Percentiles rank a stretch among this genome's conserved stretches.
phyloP scores from a whole-genome alignment of 2,797 vertebrate species.

The Leuciscus waleckii region DNA sequence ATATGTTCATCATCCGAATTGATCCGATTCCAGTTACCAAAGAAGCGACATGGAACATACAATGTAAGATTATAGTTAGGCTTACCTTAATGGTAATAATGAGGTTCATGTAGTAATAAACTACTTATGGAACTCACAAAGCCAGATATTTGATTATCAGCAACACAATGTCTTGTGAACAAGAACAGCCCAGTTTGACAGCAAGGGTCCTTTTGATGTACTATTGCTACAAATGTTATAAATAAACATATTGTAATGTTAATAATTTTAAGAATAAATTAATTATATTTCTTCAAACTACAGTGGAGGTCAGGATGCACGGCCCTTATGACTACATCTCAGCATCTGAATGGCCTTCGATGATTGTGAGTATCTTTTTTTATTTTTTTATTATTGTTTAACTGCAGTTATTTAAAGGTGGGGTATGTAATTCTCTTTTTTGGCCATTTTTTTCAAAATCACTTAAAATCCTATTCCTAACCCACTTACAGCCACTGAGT shows the following conservation, averaged over 20 bases:
- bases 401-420: background rate
- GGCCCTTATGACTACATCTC: constrained; percentile 79
- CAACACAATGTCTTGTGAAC: background rate
- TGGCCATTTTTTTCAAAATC: too few relatives aligned
- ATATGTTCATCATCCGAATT: constrained; percentile 78
- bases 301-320: constrained; percentile 78
- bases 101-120: background rate
- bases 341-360: constrained; percentile 82
- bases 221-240: background rate
- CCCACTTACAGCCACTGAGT: too few relatives aligned
- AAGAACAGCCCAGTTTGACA: background rate
- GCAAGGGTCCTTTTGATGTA: background rate
- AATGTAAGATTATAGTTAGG: constrained; percentile 64
- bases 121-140: background rate
- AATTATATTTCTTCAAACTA: constrained; percentile 7
- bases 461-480: too few relatives aligned
- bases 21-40: background rate
- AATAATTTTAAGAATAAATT: background rate
- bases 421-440: too few relatives aligned
- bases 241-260: background rate
- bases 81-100: background rate
- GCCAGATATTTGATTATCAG: background rate
- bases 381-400: background rate
- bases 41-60: constrained; percentile 63
- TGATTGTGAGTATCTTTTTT: constrained; percentile 75